Conservation (phyloP, 1,140 invertebrate species). For the Armadillidium nasatum region DNA sequence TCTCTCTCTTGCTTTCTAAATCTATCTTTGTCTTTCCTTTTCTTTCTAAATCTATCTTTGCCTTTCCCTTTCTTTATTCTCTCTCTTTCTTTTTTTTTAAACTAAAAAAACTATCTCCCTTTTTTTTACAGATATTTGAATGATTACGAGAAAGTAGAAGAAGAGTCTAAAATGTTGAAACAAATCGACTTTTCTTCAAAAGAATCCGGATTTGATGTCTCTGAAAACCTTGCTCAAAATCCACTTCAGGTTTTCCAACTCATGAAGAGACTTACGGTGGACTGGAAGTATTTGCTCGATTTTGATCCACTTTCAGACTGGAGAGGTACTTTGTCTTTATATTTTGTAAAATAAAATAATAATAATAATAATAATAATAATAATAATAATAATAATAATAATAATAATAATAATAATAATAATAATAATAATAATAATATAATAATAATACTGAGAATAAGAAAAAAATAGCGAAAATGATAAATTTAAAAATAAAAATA, state of each 20-base stretch:
- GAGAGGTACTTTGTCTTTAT: slow-evolving; percentile 28
- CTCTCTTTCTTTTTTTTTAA: too few species aligned
- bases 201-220: slow-evolving; percentile 38
- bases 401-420: too few species aligned
- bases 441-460: neutral
- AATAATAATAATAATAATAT: neutral
- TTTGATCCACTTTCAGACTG: slow-evolving; percentile 45
- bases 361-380: neutral
- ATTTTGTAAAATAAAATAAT: neutral
- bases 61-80: too few species aligned
- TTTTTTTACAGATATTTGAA: neutral
- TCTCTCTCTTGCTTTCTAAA: too few species aligned
- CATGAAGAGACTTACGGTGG: slow-evolving; percentile 54
- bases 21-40: too few species aligned
- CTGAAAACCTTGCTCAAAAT: slow-evolving; percentile 52
- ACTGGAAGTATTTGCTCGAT: slow-evolving; percentile 50
- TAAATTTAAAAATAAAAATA: neutral
- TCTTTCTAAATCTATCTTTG: too few species aligned
- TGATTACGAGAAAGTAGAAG: neutral
- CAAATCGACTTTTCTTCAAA: neutral
- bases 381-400: too few species aligned
- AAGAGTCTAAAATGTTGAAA: neutral
- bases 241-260: slow-evolving; percentile 56
- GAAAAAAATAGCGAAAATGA: neutral
- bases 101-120: neutral